These are phyloP conservation scores for Meriones psammophilus DNA, from an alignment of 2,797 vertebrate genomes.

Conservation along the genomic window DNA sequence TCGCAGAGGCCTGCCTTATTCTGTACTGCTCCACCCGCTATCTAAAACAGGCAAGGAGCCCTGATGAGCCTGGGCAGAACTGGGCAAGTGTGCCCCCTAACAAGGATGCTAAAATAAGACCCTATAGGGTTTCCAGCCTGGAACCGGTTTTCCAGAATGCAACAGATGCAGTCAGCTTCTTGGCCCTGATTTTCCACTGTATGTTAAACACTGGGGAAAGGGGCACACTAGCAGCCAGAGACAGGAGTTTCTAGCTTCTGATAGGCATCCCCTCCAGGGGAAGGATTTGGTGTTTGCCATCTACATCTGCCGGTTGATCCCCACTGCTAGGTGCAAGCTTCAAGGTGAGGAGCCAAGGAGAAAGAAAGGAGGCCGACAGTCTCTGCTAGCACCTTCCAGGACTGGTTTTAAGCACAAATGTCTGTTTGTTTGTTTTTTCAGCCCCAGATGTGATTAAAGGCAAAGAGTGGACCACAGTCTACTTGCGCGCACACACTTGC, in stretches of 20 bases:
- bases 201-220: not conserved
- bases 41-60: not conserved
- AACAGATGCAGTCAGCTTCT: not conserved
- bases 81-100: not conserved
- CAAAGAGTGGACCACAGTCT: not conserved
- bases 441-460: not conserved
- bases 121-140: not conserved
- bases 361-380: not conserved
- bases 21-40: not conserved
- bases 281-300: not conserved
- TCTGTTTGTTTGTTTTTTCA: too few species aligned
- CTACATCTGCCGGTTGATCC: rapidly evolving
- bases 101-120: not conserved
- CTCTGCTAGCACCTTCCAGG: not conserved
- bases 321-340: not conserved
- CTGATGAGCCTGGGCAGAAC: not conserved
- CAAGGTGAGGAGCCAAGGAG: not conserved
- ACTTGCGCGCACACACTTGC: not conserved
- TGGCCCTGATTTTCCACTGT: not conserved
- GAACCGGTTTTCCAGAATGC: not conserved
- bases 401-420: not conserved
- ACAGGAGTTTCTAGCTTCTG: not conserved
- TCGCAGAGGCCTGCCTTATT: too few species aligned
- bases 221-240: not conserved
- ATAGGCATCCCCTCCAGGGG: not conserved